These are phyloP conservation scores for Drosophila leonis DNA, from an alignment of 2,888 invertebrate genomes.

Conservation along the genomic window DNA sequence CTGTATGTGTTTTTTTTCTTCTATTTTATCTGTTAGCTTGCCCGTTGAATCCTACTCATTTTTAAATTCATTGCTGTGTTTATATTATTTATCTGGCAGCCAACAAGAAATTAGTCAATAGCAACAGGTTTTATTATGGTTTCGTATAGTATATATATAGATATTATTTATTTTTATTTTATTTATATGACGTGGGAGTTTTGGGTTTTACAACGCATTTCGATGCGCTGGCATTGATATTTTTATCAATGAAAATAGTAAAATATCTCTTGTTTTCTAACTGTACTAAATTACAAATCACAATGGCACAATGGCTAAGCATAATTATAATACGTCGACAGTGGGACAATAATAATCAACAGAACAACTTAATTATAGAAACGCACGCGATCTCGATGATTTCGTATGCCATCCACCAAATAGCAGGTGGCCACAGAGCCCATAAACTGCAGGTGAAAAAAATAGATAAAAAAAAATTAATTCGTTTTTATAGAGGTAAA, in stretches of 20 bases:
- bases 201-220: conserved; percentile 49
- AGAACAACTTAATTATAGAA: conserved; percentile 74
- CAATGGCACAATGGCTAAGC: conserved; percentile 55
- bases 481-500: background rate
- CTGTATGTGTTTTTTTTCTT: conserved; percentile 16
- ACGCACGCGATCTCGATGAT: conserved; percentile 78
- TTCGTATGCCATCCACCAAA: conserved; percentile 81
- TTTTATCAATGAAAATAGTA: conserved; percentile 65
- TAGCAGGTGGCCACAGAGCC: conserved; percentile 78
- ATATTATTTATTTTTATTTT: conserved; percentile 19
- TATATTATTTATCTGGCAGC: conserved; percentile 47
- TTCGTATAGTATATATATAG: background rate
- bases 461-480: conserved; percentile 1
- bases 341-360: conserved; percentile 27
- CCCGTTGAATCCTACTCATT: conserved; percentile 53
- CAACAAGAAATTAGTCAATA: conserved; percentile 62
- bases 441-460: conserved; percentile 62
- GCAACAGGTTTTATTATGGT: conserved; percentile 65
- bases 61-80: conserved; percentile 32
- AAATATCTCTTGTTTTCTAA: conserved; percentile 8
- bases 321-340: conserved; percentile 40
- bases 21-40: conserved; percentile 41
- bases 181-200: conserved; percentile 51
- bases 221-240: conserved; percentile 43
- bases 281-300: conserved; percentile 66